Percentiles rank a stretch among this genome's conserved stretches.
These are phyloP conservation scores for Esox lucius DNA, from an alignment of 2,797 vertebrate genomes.

Conservation along the genomic window DNA sequence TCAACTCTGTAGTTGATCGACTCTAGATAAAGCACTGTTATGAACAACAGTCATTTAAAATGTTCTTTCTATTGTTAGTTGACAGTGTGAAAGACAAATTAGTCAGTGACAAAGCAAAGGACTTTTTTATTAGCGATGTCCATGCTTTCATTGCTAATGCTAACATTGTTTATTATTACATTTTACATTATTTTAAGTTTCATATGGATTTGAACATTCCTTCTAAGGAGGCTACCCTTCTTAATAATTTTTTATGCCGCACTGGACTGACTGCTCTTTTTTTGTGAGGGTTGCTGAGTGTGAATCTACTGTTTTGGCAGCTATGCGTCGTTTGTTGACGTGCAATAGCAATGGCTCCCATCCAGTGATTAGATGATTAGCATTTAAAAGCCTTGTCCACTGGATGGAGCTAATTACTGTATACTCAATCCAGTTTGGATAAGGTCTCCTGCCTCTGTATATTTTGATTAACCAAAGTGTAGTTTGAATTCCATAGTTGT, in stretches of 20 bases:
- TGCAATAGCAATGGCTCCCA: slow-evolving; percentile 6
- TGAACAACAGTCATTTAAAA: not conserved
- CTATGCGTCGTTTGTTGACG: not conserved
- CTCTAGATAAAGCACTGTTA: not conserved
- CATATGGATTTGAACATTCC: not conserved
- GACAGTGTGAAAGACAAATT: not conserved
- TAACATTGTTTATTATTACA: slow-evolving; percentile 24
- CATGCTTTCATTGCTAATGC: slow-evolving; percentile 14
- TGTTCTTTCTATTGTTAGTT: not conserved
- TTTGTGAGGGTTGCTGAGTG: slow-evolving; percentile 15
- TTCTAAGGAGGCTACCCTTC: slow-evolving; percentile 29
- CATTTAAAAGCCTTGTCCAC: slow-evolving; percentile 36
- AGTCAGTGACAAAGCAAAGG: not conserved
- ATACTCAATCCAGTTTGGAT: not conserved
- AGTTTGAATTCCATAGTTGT: slow-evolving; percentile 8
- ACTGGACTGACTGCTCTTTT: slow-evolving; percentile 30
- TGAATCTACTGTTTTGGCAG: not conserved
- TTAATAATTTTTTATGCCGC: slow-evolving; percentile 34
- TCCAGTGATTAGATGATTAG: slow-evolving; percentile 1
- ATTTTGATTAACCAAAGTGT: slow-evolving; percentile 7
- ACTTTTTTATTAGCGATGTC: slow-evolving; percentile 2
- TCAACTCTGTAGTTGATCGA: not conserved
- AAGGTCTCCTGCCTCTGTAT: not conserved
- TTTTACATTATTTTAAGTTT: not conserved
- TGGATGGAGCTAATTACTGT: slow-evolving; percentile 13